Evolutionary conservation across 2,113 vertebrate species (phyloP).

Genomic region (Pelmatolapia mariae): DNA sequence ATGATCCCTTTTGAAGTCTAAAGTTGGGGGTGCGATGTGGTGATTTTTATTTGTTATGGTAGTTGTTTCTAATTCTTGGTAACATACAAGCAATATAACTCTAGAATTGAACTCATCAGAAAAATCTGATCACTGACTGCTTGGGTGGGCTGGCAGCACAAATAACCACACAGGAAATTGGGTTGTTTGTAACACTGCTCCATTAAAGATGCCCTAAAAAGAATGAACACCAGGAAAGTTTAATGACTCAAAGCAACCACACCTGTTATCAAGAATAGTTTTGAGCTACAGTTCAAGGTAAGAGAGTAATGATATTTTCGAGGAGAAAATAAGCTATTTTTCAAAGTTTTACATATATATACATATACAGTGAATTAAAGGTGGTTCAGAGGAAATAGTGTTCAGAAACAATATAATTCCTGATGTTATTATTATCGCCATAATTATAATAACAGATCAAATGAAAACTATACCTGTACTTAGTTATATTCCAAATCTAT

Average conservation of each 20-base stretch:
- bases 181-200: not conserved
- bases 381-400: not conserved
- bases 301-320: fast-evolving
- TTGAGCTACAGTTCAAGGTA: not conserved
- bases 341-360: no score
- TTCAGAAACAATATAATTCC: not conserved
- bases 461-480: not conserved
- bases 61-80: not conserved
- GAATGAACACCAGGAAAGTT: not conserved
- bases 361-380: fast-evolving
- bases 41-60: not conserved
- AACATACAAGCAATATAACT: not conserved
- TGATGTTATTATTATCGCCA: fast-evolving
- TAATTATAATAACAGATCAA: not conserved
- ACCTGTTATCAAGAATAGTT: not conserved
- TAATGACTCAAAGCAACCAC: not conserved
- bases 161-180: not conserved
- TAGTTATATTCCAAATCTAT: not conserved
- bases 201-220: not conserved
- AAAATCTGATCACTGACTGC: not conserved
- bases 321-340: not conserved
- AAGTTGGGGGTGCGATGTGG: not conserved
- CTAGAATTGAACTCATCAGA: not conserved
- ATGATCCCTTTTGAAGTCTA: not conserved
- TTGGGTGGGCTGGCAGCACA: not conserved